Conservation (phyloP, 2,113 vertebrate species). For the Mormyrus iriodes region DNA sequence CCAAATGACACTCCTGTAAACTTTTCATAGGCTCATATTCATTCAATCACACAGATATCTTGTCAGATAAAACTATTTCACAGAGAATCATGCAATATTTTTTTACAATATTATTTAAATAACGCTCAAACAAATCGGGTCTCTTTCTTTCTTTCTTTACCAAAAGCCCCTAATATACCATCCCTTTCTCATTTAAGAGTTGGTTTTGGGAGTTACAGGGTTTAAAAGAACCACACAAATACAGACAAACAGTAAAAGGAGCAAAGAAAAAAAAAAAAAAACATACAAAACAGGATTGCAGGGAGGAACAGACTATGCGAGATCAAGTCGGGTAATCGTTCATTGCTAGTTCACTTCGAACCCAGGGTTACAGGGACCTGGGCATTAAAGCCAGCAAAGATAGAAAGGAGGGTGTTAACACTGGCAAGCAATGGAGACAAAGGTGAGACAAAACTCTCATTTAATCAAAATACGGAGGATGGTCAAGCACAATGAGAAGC, state of each 20-base stretch:
- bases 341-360: conserved; percentile 3
- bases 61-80: conserved; percentile 31
- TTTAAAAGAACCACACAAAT: background rate
- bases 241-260: background rate
- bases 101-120: conserved; percentile 33
- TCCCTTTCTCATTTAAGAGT: conserved; percentile 24
- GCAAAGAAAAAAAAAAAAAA: conserved; percentile 9
- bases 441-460: background rate
- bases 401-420: background rate
- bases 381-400: background rate
- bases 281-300: background rate
- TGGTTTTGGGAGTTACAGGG: background rate
- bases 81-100: conserved; percentile 40
- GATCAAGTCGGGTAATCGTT: background rate
- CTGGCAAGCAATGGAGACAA: background rate
- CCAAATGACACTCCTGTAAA: background rate
- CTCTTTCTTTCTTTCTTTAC: conserved; percentile 35
- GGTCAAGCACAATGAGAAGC: background rate
- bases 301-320: background rate
- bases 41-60: conserved; percentile 8
- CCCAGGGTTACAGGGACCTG: background rate
- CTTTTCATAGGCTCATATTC: background rate
- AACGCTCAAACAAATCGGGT: conserved; percentile 3
- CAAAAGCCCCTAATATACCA: conserved; percentile 40
- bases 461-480: background rate